Base-by-base conservation (phyloP, 1,140 invertebrate genomes). In the Lasioglossum albipes region DNA sequence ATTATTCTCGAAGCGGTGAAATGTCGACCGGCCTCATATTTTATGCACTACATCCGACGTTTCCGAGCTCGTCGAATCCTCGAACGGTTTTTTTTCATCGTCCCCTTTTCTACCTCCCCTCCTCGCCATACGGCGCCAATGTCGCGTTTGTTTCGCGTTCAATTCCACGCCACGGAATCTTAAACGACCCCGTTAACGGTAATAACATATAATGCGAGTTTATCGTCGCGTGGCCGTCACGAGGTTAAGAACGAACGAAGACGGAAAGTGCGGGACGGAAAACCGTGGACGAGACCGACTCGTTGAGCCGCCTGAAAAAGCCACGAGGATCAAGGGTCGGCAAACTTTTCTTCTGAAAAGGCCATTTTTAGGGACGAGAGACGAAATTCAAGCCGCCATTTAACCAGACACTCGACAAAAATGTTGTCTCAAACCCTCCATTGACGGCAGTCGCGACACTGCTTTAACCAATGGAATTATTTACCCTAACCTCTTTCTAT, bases 1-100 rank as follows among this genome's bases (percentile, higher is more conserved):
- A 77, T 77, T 70, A 71, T 71, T 13, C 75, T 2, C 67, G 57
- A 70, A 61, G 54, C 57, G 20, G 57, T 71, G 57, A 62, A 62
- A 62, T 36, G 54, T 61, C 41, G 20, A 61, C 18, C 20, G 36
- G 36, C 27, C 54, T 77, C 13, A 52, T 62, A 77, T 20, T 77
- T 77, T 71, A 52, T 77, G 41, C 42, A 52, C 66, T 61, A 76
- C 7, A 69, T 76, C 52, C 22, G 42, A 49, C 41, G 52, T 76
- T 76, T 76, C 69, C 66, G 22, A 76, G 69, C 69, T 69, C 65
- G 41, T 45, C 65, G 65, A 49, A 31, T 27, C n/a, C 16, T 2
- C 13, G 7, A 10, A 67, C 12, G 2, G 2, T 45, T n/a, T 22
- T 67, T 45, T 45, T 10, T 12, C 45, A 1, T 9, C 45, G 45